phyloP scores from a whole-genome alignment of 2,888 invertebrate genomes.

The Philereme transversata region DNA sequence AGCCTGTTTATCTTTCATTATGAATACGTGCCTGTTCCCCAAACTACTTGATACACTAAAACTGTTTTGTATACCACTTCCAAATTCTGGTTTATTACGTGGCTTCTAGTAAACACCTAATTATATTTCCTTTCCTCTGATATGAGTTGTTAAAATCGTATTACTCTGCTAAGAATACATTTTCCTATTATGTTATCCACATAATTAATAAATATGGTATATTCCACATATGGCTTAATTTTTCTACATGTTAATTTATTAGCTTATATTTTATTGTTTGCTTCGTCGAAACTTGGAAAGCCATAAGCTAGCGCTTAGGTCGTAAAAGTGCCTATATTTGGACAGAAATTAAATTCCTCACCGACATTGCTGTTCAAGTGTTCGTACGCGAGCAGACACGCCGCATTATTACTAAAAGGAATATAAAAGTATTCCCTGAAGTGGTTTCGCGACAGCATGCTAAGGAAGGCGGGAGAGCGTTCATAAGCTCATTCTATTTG shows the following conservation, averaged over 20 bases:
- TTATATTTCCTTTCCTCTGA: slow-evolving; percentile 20
- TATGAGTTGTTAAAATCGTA: slow-evolving; percentile 22
- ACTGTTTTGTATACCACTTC: slow-evolving; percentile 25
- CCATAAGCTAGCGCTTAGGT: slow-evolving; percentile 31
- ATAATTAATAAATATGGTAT: no score
- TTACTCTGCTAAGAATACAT: slow-evolving; percentile 25
- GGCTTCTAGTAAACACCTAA: slow-evolving; percentile 13
- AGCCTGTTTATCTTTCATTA: slow-evolving; percentile 45
- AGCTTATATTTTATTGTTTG: slow-evolving; percentile 31
- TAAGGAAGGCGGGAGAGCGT: slow-evolving; percentile 56
- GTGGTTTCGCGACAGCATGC: slow-evolving; percentile 73
- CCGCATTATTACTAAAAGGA: slow-evolving; percentile 55
- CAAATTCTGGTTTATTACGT: slow-evolving; percentile 23
- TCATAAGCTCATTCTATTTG: slow-evolving; percentile 73
- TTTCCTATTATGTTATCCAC: slow-evolving; percentile 13
- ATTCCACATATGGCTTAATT: no score
- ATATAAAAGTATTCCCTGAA: slow-evolving; percentile 67
- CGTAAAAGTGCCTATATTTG: slow-evolving; percentile 41
- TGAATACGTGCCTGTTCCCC: slow-evolving; percentile 29
- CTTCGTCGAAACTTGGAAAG: slow-evolving; percentile 31
- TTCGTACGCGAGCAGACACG: slow-evolving; percentile 40
- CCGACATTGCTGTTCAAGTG: slow-evolving; percentile 46
- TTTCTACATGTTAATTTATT: slow-evolving; percentile 8
- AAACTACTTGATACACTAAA: slow-evolving; percentile 13
- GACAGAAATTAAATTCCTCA: slow-evolving; percentile 41